Base-by-base conservation (phyloP, 92 coral and sea anemone species). In the Actinernus sp. region DNA sequence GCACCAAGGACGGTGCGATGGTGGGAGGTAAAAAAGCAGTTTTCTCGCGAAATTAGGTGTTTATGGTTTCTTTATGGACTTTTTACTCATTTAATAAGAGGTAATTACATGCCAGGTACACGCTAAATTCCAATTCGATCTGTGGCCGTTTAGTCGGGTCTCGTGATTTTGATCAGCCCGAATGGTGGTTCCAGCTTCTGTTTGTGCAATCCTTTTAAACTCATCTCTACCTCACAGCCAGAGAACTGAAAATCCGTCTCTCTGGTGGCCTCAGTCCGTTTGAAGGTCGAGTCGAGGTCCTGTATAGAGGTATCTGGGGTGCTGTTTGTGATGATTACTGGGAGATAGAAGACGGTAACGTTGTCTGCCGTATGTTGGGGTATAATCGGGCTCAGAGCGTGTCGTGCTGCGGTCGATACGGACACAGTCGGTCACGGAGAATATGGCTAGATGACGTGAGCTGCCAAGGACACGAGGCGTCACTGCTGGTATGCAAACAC, bases 251-350 rank as follows among this genome's bases (percentile, higher is more conserved):
- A 12, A 8, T 60, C 17, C 67, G 67, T 4, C 24, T 60, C 19
- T 3, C 24, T 26, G 52, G 46, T 19, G 67, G 67, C 13, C 8
- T 4, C 9, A 58, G 50, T 25, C 78, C 78, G 1, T 62, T 40
- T 29, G 78, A 70, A 9, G 81, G 87, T 11, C 36, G 76, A 25
- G 69, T 80, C 1, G 87, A 80, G 49, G 74, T 80, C 31, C 36
- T 49, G 21, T 31, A 54, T 26, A 56, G 62, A 3, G 87, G 80
- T 22, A 63, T 63, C 55, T 80, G 87, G 87, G 87, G 81, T 32
- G 55, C 81, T 26, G 68, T 80, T 28, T 80, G 87, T 38, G 67
- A 31, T 61, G 81, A 71, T 27, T 55, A 63, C 47, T 80, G 87
- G 87, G 79, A 71, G 34, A 51, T 64, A 30, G 31, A 37, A 3